Conservation (phyloP, 2,113 vertebrate genomes). For the Oplegnathus fasciatus region DNA sequence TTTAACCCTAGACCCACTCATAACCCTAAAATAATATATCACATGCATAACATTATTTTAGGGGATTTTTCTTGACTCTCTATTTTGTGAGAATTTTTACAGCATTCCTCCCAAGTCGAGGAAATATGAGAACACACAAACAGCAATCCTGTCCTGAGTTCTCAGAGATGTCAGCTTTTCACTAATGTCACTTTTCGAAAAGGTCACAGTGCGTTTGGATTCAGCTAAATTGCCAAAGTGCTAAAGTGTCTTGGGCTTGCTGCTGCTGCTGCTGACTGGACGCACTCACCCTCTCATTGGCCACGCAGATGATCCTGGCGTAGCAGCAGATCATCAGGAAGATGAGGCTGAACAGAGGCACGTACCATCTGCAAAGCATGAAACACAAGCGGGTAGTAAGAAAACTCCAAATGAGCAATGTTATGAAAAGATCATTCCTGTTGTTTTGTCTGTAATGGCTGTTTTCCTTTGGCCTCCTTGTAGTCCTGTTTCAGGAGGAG, state of each 20-base stretch:
- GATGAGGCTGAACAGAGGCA: slow-evolving; percentile 89
- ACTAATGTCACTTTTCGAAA: slow-evolving; percentile 37
- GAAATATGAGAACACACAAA: not conserved
- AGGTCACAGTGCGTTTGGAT: slow-evolving; percentile 43
- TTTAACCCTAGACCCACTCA: not conserved
- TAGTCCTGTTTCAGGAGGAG: slow-evolving; percentile 2
- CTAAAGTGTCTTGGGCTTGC: not conserved
- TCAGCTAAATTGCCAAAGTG: slow-evolving; percentile 16
- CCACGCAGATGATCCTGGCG: slow-evolving; percentile 87
- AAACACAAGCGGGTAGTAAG: slow-evolving; percentile 25
- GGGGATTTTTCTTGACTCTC: not conserved
- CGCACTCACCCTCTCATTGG: slow-evolving; percentile 85
- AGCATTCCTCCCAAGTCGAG: not conserved
- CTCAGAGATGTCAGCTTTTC: slow-evolving; percentile 18
- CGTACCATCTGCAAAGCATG: slow-evolving; percentile 82
- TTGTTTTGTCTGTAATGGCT: not conserved
- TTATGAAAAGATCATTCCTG: slow-evolving; percentile 7
- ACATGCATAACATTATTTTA: not conserved
- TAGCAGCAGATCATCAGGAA: slow-evolving; percentile 89
- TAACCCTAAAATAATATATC: not conserved
- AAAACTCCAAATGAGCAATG: not conserved
- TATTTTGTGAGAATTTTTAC: slow-evolving; percentile 14
- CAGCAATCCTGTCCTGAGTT: not conserved
- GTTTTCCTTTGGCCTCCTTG: not conserved
- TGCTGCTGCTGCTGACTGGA: not conserved